Percentiles rank a stretch among this genome's conserved stretches.
Conservation (phyloP, 2,888 invertebrate species). For the Trichopria drosophilae region DNA sequence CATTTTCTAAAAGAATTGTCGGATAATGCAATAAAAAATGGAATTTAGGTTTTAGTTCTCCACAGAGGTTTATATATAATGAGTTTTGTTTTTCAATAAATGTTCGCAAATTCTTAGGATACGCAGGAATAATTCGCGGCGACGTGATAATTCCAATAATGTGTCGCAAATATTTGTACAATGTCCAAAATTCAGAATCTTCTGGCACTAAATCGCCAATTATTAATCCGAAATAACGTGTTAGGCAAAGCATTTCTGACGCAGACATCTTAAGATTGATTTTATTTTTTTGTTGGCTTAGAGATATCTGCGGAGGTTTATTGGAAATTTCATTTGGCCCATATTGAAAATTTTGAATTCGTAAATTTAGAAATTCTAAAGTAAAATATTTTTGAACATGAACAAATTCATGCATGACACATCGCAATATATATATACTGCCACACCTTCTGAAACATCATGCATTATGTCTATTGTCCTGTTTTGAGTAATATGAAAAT, state of each 20-base stretch:
- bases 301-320: slow-evolving; percentile 7
- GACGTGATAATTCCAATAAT: no score
- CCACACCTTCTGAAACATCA: slow-evolving; percentile 23
- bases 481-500: slow-evolving; percentile 25
- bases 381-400: slow-evolving; percentile 15
- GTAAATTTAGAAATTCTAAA: slow-evolving; percentile 10
- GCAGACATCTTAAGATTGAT: slow-evolving; percentile 25
- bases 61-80: slow-evolving; percentile 19
- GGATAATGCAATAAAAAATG: no score
- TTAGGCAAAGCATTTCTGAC: slow-evolving; percentile 22
- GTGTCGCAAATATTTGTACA: slow-evolving; percentile 24
- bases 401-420: slow-evolving; percentile 15
- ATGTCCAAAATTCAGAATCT: slow-evolving; percentile 22
- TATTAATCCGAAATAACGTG: slow-evolving; percentile 24
- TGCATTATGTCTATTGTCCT: slow-evolving; percentile 21
- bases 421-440: slow-evolving; percentile 14
- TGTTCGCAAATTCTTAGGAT: slow-evolving; percentile 12
- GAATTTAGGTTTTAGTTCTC: slow-evolving; percentile 25
- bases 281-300: slow-evolving; percentile 14
- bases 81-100: slow-evolving; percentile 9
- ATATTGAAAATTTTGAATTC: slow-evolving; percentile 18
- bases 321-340: slow-evolving; percentile 12
- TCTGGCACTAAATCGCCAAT: slow-evolving; percentile 27
- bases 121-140: no score
- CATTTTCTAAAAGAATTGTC: slow-evolving; percentile 15